phyloP scores from a whole-genome alignment of 2,113 vertebrate species.

The Hippopotamus amphibius region DNA sequence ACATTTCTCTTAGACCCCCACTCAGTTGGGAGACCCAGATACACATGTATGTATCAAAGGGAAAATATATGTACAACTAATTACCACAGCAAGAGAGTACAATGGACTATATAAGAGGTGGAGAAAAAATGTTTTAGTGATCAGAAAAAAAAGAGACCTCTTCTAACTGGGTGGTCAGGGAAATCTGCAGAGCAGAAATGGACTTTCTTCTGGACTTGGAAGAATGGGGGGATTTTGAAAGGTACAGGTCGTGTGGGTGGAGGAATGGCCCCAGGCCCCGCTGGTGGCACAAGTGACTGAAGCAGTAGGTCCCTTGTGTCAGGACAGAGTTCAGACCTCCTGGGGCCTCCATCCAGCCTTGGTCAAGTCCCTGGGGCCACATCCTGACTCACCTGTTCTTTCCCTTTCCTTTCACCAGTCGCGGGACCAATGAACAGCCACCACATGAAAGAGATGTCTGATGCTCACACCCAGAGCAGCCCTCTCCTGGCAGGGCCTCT shows the following conservation, averaged over 20 bases:
- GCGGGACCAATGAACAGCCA: neutral
- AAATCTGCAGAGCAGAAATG: neutral
- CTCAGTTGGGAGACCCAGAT: neutral
- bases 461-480: slow-evolving; percentile 63
- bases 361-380: neutral
- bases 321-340: neutral
- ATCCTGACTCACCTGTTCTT: neutral
- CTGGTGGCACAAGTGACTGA: neutral
- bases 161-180: neutral
- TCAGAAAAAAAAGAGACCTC: neutral
- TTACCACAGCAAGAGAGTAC: neutral
- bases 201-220: neutral
- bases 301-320: neutral
- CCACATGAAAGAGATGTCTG: slow-evolving; percentile 63
- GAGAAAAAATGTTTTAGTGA: neutral
- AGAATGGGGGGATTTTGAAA: neutral
- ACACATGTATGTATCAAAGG: neutral
- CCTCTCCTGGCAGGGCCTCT: slow-evolving; percentile 69
- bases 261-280: neutral
- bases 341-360: neutral
- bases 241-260: neutral
- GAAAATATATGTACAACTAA: neutral
- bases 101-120: neutral
- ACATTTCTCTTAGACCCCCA: neutral
- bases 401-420: neutral